phyloP scores from a whole-genome alignment of 2,113 vertebrate genomes.

The Gorilla gorilla region DNA sequence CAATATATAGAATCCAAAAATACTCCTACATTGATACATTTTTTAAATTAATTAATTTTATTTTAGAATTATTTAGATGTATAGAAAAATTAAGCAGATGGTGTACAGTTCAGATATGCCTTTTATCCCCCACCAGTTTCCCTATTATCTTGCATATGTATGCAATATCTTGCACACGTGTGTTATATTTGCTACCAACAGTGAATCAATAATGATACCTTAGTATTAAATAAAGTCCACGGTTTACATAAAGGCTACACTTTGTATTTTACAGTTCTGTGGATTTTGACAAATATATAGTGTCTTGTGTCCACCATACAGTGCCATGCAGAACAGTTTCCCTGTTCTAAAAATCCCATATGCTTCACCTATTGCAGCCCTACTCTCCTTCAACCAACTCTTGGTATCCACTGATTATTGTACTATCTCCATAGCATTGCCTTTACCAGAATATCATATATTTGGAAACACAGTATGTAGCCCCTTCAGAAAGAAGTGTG shows the following conservation, averaged over 20 bases:
- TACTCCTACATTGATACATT: not conserved
- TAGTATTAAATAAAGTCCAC: not conserved
- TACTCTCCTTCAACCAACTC: not conserved
- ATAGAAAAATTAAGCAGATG: not conserved
- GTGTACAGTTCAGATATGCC: not conserved
- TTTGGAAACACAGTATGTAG: not conserved
- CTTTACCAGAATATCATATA: not conserved
- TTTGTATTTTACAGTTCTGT: not conserved
- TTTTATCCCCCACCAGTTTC: not conserved
- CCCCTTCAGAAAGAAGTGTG: not conserved
- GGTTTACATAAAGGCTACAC: not conserved
- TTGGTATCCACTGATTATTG: not conserved
- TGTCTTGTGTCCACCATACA: not conserved
- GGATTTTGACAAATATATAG: not conserved
- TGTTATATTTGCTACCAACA: not conserved
- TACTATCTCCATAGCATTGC: not conserved
- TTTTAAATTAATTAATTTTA: not conserved
- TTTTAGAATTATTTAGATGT: not conserved
- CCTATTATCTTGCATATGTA: not conserved
- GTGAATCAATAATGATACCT: not conserved
- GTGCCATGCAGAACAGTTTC: not conserved
- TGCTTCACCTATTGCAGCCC: not conserved
- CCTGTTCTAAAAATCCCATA: not conserved
- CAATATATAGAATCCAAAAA: not conserved
- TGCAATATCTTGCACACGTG: not conserved